Conservation (phyloP, 2,797 vertebrate genomes). For the Apogon hyalosoma region DNA sequence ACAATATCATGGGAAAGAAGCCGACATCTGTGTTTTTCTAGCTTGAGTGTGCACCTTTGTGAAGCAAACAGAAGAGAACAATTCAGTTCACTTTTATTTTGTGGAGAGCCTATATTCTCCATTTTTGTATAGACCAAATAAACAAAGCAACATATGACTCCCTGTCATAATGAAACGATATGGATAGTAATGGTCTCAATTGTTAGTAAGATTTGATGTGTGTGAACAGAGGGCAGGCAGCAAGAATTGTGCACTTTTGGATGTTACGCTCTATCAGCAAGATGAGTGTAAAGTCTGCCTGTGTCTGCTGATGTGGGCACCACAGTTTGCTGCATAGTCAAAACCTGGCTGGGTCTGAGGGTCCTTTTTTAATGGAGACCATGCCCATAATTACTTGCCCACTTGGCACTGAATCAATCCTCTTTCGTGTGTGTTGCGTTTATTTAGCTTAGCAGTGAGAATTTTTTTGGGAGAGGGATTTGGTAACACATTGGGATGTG, state of each 20-base stretch:
- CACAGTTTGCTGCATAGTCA: slow-evolving; percentile 75
- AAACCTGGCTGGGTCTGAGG: slow-evolving; percentile 67
- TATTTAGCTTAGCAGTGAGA: slow-evolving; percentile 72
- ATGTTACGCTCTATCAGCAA: slow-evolving; percentile 76
- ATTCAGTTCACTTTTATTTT: slow-evolving; percentile 30
- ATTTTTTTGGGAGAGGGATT: slow-evolving; percentile 61
- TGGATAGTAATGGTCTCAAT: slow-evolving; percentile 26
- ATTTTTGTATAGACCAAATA: slow-evolving; percentile 20
- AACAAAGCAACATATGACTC: slow-evolving; percentile 13
- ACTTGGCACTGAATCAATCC: slow-evolving; percentile 74
- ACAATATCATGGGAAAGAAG: not conserved
- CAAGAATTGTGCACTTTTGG: slow-evolving; percentile 57
- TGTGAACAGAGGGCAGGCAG: slow-evolving; percentile 39
- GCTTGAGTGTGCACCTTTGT: slow-evolving; percentile 24
- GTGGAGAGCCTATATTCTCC: slow-evolving; percentile 3
- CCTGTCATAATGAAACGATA: slow-evolving; percentile 11
- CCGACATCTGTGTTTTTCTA: slow-evolving; percentile 13
- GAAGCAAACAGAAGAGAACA: slow-evolving; percentile 15
- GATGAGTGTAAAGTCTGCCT: slow-evolving; percentile 74
- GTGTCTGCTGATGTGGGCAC: slow-evolving; percentile 75
- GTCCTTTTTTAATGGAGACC: slow-evolving; percentile 58
- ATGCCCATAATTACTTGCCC: slow-evolving; percentile 73
- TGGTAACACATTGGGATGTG: slow-evolving; percentile 66
- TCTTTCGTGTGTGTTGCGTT: slow-evolving; percentile 75
- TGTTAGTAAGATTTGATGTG: slow-evolving; percentile 45